Evolutionary conservation across 2,113 vertebrate genomes (phyloP).

Genomic region (Catharus bicknelli): DNA sequence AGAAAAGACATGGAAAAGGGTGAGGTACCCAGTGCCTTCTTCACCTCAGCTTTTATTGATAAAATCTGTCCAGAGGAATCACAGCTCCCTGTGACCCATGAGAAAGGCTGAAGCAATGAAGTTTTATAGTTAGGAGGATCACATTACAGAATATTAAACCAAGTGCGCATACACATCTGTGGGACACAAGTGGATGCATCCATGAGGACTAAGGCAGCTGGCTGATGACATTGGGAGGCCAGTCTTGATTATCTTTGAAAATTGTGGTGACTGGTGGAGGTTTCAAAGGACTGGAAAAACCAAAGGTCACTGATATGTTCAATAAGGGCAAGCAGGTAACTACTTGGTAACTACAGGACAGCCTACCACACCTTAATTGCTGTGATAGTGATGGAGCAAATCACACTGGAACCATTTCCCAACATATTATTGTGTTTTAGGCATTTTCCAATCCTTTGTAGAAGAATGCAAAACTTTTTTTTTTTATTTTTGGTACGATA

Average conservation of each 20-base stretch:
- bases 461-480: background rate
- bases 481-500: background rate
- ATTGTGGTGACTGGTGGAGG: background rate
- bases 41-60: background rate
- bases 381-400: background rate
- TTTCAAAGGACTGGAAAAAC: background rate
- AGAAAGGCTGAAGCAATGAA: background rate
- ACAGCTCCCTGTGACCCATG: background rate
- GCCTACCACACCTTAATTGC: background rate
- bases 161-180: background rate
- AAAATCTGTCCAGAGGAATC: background rate
- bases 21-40: background rate
- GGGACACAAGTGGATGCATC: background rate
- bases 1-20: background rate
- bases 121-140: background rate
- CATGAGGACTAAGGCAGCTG: background rate
- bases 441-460: background rate
- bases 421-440: background rate
- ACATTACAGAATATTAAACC: background rate
- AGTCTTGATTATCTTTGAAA: background rate
- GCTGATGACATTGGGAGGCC: background rate
- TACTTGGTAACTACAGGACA: background rate
- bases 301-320: background rate
- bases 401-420: background rate
- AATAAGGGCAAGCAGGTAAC: background rate